Base-by-base conservation (phyloP, 1,140 invertebrate species). In the Chionoecetes opilio region DNA sequence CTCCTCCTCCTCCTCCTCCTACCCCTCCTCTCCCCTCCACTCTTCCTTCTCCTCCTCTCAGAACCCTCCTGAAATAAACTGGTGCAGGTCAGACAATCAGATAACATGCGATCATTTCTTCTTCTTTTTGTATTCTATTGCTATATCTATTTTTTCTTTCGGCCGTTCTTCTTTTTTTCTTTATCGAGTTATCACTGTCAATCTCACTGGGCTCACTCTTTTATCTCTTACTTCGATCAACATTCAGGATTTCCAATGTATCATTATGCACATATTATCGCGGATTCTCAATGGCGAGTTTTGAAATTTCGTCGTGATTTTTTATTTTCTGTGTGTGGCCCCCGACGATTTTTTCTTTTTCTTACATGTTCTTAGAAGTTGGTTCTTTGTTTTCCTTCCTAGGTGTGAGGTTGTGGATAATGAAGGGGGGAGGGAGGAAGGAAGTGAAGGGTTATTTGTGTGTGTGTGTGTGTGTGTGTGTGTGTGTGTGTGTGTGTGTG, bases 401-500 rank as follows among this genome's bases (percentile, higher is more conserved):
- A n/a, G n/a, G n/a, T 75, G 1, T 75, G n/a, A 75, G n/a, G 63
- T 17, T 17, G 6, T 17, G 63, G n/a, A 75, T 26, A 21, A 21
- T 17, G 63, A 21, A 75, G 63, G 53, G n/a, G n/a, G 63, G 63
- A n/a, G 63, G 63, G 63, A n/a, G 21, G 63, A n/a, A n/a, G 63
- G n/a, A n/a, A n/a, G 63, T 75, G n/a, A 75, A 75, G 63, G 63
- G 63, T 26, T n/a, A 75, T 21, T 2, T 0, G 63, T 75, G 63
- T 75, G 21, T n/a, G 21, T 75, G 63, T 75, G 63, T 75, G 63
- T 75, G 63, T 75, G 63, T 75, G 63, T 75, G 63, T 75, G 63
- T 75, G 63, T 75, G 63, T 75, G 63, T 75, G 63, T 75, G 63
- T 75, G 63, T 75, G 63, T 75, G 63, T 75, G 63, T 75, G 63